Conservation (phyloP, 2,113 vertebrate species). For the Bujurquina vittata region DNA sequence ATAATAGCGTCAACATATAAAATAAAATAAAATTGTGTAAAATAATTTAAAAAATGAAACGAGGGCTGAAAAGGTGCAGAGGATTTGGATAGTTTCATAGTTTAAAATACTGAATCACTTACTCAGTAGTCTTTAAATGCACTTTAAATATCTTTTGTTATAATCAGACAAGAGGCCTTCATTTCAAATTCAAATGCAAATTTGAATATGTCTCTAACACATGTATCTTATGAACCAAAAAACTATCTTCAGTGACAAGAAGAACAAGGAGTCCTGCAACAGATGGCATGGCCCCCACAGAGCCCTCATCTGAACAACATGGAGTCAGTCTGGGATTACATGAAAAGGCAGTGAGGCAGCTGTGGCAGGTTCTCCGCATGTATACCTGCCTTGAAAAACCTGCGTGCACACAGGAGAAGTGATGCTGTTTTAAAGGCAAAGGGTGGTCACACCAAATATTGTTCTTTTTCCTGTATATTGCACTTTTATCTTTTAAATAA, state of each 20-base stretch:
- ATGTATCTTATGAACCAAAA: too few relatives aligned
- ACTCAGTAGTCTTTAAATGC: background rate
- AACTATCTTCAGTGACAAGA: slow-evolving; percentile 5
- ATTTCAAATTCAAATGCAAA: background rate
- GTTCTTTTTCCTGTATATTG: background rate
- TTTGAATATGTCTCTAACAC: background rate
- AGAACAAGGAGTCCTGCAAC: slow-evolving; percentile 11
- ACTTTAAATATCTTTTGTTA: background rate
- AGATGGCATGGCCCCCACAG: slow-evolving; percentile 24
- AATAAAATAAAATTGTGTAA: background rate
- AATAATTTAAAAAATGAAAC: background rate
- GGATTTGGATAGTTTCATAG: background rate
- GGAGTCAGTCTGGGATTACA: slow-evolving; percentile 12
- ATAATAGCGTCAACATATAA: background rate
- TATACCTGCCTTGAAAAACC: background rate
- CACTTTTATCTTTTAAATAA: background rate
- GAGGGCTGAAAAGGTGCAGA: background rate
- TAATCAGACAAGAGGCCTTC: background rate
- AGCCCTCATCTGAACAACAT: slow-evolving; percentile 9
- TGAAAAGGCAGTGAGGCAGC: slow-evolving; percentile 6
- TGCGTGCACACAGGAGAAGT: background rate
- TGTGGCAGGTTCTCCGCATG: slow-evolving; percentile 8
- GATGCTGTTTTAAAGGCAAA: background rate
- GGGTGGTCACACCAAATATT: background rate
- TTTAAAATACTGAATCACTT: background rate